Base-by-base conservation (phyloP, 2,888 invertebrate species). In the Tenthredo distinguenda region DNA sequence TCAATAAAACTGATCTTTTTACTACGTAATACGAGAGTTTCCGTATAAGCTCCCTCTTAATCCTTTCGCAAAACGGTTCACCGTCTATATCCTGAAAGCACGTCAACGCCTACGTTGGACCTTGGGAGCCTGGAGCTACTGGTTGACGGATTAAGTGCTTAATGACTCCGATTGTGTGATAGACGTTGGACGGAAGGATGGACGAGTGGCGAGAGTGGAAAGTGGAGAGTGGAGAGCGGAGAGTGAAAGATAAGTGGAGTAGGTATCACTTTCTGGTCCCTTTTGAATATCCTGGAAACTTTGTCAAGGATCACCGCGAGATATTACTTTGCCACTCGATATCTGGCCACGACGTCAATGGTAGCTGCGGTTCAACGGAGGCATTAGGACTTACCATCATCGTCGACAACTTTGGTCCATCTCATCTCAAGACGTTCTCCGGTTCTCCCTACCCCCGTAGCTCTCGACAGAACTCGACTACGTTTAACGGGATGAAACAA, bases 271-370 rank as follows among this genome's bases (percentile, higher is more conserved):
- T 18, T 31, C 31, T 50, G 76, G 26, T 47, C 62, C 37, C 37
- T 34, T 58, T 81, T 43, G 81, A 40, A 62, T 21, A 62, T 81
- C 58, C 81, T 81, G 81, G 40, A 81, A 81, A 81, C 81, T 81
- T 81, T 37, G 81, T 43, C 43, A 31, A 81, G 81, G 81, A 81
- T 81, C 62, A n/a, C 81, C 62, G 58, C 81, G 26, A 81, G 81
- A 62, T 62, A 62, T 81, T 81, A 81, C 81, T 81, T 62, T 26
- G 81, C 26, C 31, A 81, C 81, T 81, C 81, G 81, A 81, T 81
- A 81, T 81, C 62, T 37, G 47, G 15, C 77, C 77, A n/a, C 50
- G 47, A 77, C 40, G 77, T 81, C 62, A 62, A 81, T 62, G 62
- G 81, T 34, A 40, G 18, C 40, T 62, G 81, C 62, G 81, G 65